These are phyloP conservation scores for Rhadina sibilatrix DNA, from an alignment of 2,113 vertebrate species.

Conservation along the genomic window DNA sequence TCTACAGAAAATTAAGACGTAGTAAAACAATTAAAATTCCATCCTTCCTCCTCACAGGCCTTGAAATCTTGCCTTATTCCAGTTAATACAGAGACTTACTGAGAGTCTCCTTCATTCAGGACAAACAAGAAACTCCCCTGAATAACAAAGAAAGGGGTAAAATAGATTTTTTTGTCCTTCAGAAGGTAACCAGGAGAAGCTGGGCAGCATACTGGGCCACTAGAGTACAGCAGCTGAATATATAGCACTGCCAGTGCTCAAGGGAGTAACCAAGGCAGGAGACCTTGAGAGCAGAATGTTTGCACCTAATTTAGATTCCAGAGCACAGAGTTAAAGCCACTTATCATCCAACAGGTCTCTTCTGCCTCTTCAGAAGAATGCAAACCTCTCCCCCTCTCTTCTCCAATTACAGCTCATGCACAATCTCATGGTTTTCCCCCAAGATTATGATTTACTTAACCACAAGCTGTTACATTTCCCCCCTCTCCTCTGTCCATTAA, in stretches of 20 bases:
- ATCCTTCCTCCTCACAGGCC: background rate
- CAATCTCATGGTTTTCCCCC: background rate
- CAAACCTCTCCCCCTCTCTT: background rate
- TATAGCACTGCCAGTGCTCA: background rate
- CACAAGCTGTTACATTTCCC: background rate
- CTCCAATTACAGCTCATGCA: background rate
- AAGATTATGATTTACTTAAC: background rate
- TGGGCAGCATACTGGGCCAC: background rate
- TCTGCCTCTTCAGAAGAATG: background rate
- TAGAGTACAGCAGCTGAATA: background rate
- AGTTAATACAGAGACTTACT: background rate
- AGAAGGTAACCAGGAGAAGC: background rate
- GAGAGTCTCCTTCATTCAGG: background rate
- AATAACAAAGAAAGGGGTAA: background rate
- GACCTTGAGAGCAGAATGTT: background rate
- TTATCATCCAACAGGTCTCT: background rate
- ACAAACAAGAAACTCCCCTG: background rate
- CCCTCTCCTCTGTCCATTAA: background rate
- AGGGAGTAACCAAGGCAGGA: background rate
- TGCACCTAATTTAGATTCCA: background rate
- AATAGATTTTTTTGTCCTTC: background rate
- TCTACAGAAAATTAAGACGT: background rate
- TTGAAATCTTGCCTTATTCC: background rate
- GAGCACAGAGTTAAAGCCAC: background rate
- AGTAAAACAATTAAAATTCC: background rate